Evolutionary conservation across 1,140 invertebrate species (phyloP), one percentile per base, ranked within the genome.

Genomic region (Ladona fulva): DNA sequence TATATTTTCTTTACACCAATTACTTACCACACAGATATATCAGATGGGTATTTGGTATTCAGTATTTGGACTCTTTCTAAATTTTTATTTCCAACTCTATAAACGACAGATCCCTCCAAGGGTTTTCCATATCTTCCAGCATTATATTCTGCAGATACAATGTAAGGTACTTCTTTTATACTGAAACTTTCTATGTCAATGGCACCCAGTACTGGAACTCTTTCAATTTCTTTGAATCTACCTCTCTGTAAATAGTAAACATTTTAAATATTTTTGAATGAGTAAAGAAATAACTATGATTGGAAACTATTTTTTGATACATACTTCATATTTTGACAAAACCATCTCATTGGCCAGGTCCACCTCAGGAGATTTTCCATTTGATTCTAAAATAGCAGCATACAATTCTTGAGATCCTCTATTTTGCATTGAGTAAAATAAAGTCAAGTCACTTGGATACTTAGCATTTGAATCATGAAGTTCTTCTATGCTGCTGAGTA

Each of bases 51-150:
- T 42, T 77, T 76, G 25, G 80, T 80, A 44, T 83, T 79, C 29
- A 85, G 78, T 25, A 75, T 80, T 77, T 85, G 84, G 14, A 84
- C 79, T 76, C 79, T 80, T 75, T 79, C 75, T 24, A 85, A 75
- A 73, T 77, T 79, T 80, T 82, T 80, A 73, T 83, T 80, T 42
- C 76, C 12, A 66, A 66, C 16, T 73, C 78, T 81, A 78, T 25
- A 84, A 73, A 84, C 77, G 24, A 42, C 59, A 24, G 81, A 76
- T 79, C 79, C 82, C 78, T 78, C 77, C 24, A 25, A 74, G 3
- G 77, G 79, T 77, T 44, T 79, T 74, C 77, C 78, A 16, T 29
- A 14, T 52, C 24, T 75, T 75, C 16, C 75, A 37, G 74, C 77
- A 24, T 76, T 22, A 78, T 73, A 78, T 76, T 81, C 78, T 76